phyloP scores from a whole-genome alignment of 2,797 vertebrate genomes.

The Anniella stebbinsi region DNA sequence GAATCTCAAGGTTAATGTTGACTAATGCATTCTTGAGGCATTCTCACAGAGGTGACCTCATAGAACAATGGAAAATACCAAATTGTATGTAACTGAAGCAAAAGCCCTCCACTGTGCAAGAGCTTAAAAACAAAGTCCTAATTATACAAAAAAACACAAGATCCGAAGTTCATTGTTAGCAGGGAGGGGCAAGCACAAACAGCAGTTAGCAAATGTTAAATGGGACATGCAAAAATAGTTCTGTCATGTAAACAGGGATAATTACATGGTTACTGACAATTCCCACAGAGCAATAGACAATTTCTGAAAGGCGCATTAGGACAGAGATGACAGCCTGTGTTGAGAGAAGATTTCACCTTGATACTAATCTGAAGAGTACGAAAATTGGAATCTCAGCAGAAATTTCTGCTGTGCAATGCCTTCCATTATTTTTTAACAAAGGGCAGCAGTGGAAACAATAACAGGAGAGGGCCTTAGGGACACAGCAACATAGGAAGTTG shows the following conservation, averaged over 20 bases:
- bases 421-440: background rate
- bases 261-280: constrained; percentile 64
- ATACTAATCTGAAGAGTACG: constrained; percentile 36
- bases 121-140: constrained; percentile 63
- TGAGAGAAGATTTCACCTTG: constrained; percentile 45
- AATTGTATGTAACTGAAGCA: constrained; percentile 32
- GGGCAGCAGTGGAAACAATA: background rate
- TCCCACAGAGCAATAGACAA: constrained; percentile 63
- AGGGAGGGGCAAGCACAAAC: constrained; percentile 67
- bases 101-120: constrained; percentile 40
- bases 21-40: constrained; percentile 41
- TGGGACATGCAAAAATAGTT: constrained; percentile 70
- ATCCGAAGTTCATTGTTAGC: constrained; percentile 65
- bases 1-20: constrained; percentile 43
- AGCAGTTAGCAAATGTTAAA: constrained; percentile 69
- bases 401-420: background rate
- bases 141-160: constrained; percentile 52
- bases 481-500: too few relatives aligned
- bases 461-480: background rate
- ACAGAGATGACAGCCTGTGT: constrained; percentile 38
- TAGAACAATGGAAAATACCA: constrained; percentile 36
- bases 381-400: constrained; percentile 48
- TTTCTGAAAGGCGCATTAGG: constrained; percentile 52
- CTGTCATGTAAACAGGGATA: constrained; percentile 70
- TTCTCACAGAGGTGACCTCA: constrained; percentile 28